Evolutionary conservation across 2,797 vertebrate genomes (phyloP).

Genomic region (Adelosebastes latens): DNA sequence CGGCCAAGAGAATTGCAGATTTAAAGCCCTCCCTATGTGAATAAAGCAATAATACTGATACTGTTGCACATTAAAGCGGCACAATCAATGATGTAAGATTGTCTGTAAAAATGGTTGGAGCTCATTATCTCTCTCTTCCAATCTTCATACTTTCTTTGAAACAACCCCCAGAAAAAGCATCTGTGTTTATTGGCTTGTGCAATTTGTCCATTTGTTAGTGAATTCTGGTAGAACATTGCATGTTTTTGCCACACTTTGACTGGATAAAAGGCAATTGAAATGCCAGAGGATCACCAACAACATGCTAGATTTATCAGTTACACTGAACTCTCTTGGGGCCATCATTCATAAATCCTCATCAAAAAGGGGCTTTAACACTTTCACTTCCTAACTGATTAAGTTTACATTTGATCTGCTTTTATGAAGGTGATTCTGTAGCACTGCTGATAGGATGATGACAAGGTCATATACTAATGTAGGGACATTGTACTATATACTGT

Average conservation of each 20-base stretch:
- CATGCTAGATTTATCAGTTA: not conserved
- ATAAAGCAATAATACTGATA: not conserved
- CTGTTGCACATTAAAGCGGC: constrained; percentile 1
- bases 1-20: not conserved
- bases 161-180: not conserved
- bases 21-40: not conserved
- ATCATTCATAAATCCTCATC: constrained; percentile 11
- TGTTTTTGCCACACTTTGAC: constrained; percentile 1
- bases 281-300: not conserved
- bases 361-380: not conserved
- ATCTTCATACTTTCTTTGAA: not conserved
- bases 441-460: not conserved
- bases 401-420: not conserved
- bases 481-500: not conserved
- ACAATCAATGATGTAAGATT: constrained; percentile 1
- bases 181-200: not conserved
- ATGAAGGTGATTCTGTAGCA: not conserved
- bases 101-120: not conserved
- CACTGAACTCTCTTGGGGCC: not conserved
- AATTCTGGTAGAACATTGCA: not conserved
- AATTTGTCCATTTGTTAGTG: constrained; percentile 17
- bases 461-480: not conserved
- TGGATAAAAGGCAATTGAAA: not conserved
- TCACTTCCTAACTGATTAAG: not conserved
- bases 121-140: not conserved